These are phyloP conservation scores for Tiaroga cobitis DNA, from an alignment of 2,797 vertebrate genomes.

Conservation along the genomic window DNA sequence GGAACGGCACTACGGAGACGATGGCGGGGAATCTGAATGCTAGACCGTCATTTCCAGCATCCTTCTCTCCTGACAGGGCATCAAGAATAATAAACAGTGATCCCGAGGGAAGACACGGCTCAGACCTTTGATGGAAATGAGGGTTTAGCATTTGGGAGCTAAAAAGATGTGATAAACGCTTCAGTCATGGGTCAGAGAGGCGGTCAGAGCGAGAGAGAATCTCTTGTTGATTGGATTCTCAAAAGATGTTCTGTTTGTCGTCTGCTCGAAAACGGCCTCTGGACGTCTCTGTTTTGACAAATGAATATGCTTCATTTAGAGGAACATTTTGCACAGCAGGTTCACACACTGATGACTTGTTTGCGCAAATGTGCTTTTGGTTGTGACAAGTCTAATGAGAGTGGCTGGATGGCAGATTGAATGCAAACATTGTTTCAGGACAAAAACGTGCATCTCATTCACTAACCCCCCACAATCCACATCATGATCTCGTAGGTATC, in stretches of 20 bases:
- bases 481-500: background rate
- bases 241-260: conserved; percentile 35
- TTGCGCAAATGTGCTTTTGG: conserved; percentile 3
- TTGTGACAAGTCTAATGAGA: conserved; percentile 37
- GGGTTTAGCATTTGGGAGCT: conserved; percentile 38
- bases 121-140: conserved; percentile 41
- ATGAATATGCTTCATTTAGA: conserved; percentile 41
- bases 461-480: background rate
- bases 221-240: conserved; percentile 30
- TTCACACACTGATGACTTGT: conserved; percentile 40
- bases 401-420: background rate
- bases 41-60: conserved; percentile 32
- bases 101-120: conserved; percentile 52
- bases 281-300: conserved; percentile 50
- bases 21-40: conserved; percentile 32
- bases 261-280: conserved; percentile 33
- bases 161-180: conserved; percentile 58
- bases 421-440: background rate
- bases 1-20: background rate
- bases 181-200: conserved; percentile 56
- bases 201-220: conserved; percentile 32
- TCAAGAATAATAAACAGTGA: conserved; percentile 34
- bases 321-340: conserved; percentile 32
- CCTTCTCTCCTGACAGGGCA: conserved; percentile 47
- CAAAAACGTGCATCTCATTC: background rate